Evolutionary conservation across 2,888 invertebrate species (phyloP), one percentile per base, ranked within the genome.

Genomic region (Tinea trinotella): DNA sequence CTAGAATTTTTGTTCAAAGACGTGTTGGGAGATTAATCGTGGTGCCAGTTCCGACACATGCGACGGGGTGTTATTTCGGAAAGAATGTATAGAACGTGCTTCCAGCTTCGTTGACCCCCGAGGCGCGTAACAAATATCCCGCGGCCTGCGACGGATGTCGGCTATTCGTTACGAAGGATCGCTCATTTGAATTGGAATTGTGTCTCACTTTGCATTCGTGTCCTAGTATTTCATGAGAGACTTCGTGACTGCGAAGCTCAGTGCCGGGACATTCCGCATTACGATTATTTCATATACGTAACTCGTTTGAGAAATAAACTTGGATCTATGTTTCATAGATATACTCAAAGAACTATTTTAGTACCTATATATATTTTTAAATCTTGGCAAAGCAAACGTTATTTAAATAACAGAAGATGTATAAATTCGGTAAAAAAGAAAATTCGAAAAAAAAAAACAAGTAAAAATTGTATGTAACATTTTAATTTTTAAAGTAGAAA

Each of bases 31-130:
- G 79, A 82, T 82, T 79, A 80, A 82, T 82, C 72, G 72, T 56
- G 62, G 65, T 63, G 66, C 67, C 64, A 61, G 62, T 15, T 34
- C 22, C 13, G 65, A 70, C 76, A 75, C 72, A 77, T 73, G 73
- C 71, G 71, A 71, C 70, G 68, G 76, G 72, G 72, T 71, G 78
- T 76, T 80, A 78, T 80, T 79, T 80, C 62, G 74, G 73, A 78
- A 82, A 76, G 80, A 82, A 82, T 81, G 81, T 67, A 60, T 61
- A 66, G 79, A 79, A 80, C 81, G 81, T 81, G 81, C 80, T 77
- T 75, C 78, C 70, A 71, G 52, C 34, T 18, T 18, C 61, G 66
- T 64, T 76, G 81, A 78, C 78, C 79, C 52, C 50, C 50, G 20
- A 50, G 50, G 50, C 50, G 50, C 9, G 50, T 50, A 40, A 53